Base-by-base conservation (phyloP, 2,797 vertebrate species). In the Discoglossus pictus region DNA sequence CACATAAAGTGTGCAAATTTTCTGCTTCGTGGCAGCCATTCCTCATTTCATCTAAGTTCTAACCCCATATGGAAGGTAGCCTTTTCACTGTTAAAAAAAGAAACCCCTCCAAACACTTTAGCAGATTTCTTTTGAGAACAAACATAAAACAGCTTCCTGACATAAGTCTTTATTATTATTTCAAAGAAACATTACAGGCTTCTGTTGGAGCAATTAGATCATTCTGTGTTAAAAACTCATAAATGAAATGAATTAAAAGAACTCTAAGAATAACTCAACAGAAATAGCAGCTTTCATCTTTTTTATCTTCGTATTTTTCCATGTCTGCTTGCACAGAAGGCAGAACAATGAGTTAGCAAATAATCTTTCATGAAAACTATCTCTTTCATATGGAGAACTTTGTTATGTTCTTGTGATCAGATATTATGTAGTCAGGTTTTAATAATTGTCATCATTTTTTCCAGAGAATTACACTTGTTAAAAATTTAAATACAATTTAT, bases 1-100 rank as follows among this genome's bases (percentile, higher is more conserved):
- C 93, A 95, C 92, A 97, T 94, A 94, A 98, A 95, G 94, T 96
- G 92, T 95, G 92, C 93, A 94, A 89, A 97, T 98, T 96, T 97
- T 97, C 93, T 95, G 94, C 94, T 93, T 93, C 91, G 91, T 93
- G 92, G 93, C 92, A 90, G 93, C 88, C 89, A 92, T 96, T 95
- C 87, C 91, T 94, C 89, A 93, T 93, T 94, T 94, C 89, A 91
- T 88, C 83, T 94, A 89, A 90, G 89, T 93, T 89, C 87, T 88
- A 85, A 84, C 85, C n/a, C 89, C 89, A 85, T 88, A 92, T 86
- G 87, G 90, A 92, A 93, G 88, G 84, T 90, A 90, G 84, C 91
- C 93, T 90, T 89, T 88, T 88, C 84, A 73, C 75, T 75, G 68
- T 84, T 86, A 90, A 85, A 90, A 86, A 81, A 81, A 77, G 10